phyloP scores from a whole-genome alignment of 2,797 vertebrate genomes.

The Eidolon dupreanum region DNA sequence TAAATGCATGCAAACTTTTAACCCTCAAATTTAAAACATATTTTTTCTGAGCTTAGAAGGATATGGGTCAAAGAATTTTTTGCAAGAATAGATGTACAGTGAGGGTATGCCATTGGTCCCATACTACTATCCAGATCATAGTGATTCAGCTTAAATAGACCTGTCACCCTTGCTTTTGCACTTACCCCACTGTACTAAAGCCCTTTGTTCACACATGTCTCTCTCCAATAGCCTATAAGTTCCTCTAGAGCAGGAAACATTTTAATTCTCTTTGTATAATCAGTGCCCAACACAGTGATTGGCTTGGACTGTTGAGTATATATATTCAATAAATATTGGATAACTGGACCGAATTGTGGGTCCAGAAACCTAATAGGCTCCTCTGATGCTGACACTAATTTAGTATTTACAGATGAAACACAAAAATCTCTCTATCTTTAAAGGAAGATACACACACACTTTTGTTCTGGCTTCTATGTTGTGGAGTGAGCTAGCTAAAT shows the following conservation, averaged over 20 bases:
- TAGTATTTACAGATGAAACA: constrained; percentile 36
- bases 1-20: neutral
- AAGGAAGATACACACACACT: constrained; percentile 3
- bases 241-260: constrained; percentile 37
- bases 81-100: neutral
- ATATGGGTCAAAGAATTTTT: neutral
- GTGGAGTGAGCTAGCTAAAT: neutral
- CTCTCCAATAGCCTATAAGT: neutral
- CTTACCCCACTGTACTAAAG: neutral
- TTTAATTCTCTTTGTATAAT: constrained; percentile 22
- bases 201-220: neutral
- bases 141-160: neutral
- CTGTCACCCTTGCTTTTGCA: neutral
- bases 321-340: constrained; percentile 50
- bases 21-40: neutral
- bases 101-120: neutral
- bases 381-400: constrained; percentile 26
- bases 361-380: constrained; percentile 10
- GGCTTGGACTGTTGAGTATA: neutral
- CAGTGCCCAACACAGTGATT: neutral
- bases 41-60: neutral
- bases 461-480: neutral
- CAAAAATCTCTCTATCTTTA: neutral
- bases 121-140: neutral
- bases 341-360: constrained; percentile 41